Evolutionary conservation across 2,113 vertebrate genomes (phyloP).

Genomic region (Coryphaenoides rupestris): DNA sequence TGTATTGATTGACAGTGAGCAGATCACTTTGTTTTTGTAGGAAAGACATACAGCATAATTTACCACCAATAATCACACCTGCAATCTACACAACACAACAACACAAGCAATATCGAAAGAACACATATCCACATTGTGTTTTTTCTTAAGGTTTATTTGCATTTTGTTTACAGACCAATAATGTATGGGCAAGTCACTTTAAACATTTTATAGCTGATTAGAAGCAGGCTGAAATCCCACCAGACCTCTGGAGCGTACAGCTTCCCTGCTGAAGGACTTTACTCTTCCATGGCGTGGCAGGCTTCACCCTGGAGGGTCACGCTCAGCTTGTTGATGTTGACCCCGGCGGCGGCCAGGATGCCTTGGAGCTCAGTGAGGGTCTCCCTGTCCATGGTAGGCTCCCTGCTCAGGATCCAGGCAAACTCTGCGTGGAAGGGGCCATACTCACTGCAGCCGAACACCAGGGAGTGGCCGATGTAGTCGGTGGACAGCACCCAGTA

Average conservation of each 20-base stretch:
- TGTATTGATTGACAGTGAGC: no score
- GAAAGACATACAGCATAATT: no score
- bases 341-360: slow-evolving; percentile 70
- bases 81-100: no score
- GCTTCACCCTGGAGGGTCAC: slow-evolving; percentile 66
- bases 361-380: slow-evolving; percentile 70
- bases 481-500: slow-evolving; percentile 86
- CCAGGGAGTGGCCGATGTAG: slow-evolving; percentile 79
- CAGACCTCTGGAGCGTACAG: no score
- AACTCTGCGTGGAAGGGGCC: slow-evolving; percentile 70
- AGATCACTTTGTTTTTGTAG: no score
- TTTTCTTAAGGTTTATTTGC: slow-evolving; percentile 30
- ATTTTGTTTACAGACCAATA: slow-evolving; percentile 3
- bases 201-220: no score
- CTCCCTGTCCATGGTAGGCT: slow-evolving; percentile 69
- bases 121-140: background rate
- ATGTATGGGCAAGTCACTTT: no score
- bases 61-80: no score
- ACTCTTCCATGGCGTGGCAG: slow-evolving; percentile 59
- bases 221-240: no score
- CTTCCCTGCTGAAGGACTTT: background rate
- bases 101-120: no score
- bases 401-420: slow-evolving; percentile 81
- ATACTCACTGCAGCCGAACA: slow-evolving; percentile 80
- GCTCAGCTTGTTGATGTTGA: slow-evolving; percentile 64